Evolutionary conservation across 1,140 invertebrate species (phyloP).

Genomic region (Zaprionus vittiger): DNA sequence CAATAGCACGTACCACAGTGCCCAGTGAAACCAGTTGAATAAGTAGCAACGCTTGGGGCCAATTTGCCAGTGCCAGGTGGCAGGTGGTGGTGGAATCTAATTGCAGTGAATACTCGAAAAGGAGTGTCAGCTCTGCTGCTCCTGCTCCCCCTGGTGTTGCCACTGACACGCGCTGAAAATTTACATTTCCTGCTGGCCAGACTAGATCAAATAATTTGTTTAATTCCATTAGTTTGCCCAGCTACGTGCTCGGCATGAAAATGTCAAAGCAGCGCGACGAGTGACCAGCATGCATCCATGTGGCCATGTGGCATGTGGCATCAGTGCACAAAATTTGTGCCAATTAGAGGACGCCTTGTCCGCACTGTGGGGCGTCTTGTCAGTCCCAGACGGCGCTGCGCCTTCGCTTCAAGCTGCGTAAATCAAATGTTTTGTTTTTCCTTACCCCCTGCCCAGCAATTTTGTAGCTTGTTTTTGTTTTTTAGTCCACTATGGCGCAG

Average conservation of each 20-base stretch:
- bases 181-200: conserved; percentile 73
- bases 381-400: conserved; percentile 48
- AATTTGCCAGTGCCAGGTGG: conserved; percentile 33
- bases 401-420: conserved; percentile 38
- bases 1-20: conserved; percentile 57
- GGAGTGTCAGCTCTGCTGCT: conserved; percentile 31
- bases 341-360: conserved; percentile 75
- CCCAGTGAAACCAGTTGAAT: conserved; percentile 48
- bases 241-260: conserved; percentile 68
- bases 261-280: conserved; percentile 25
- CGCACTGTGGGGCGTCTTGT: conserved; percentile 52
- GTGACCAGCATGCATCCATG: conserved; percentile 40
- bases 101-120: conserved; percentile 26
- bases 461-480: conserved; percentile 1
- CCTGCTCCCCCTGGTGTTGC: conserved; percentile 4
- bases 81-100: conserved; percentile 18
- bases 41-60: conserved; percentile 27
- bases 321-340: conserved; percentile 63
- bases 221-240: conserved; percentile 72
- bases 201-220: conserved; percentile 76
- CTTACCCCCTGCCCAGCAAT: background rate
- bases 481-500: conserved; percentile 17
- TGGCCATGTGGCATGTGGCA: conserved; percentile 39
- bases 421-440: conserved; percentile 71
- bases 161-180: conserved; percentile 49